Conservation (phyloP, 2,113 vertebrate species). For the Heterocephalus glaber region DNA sequence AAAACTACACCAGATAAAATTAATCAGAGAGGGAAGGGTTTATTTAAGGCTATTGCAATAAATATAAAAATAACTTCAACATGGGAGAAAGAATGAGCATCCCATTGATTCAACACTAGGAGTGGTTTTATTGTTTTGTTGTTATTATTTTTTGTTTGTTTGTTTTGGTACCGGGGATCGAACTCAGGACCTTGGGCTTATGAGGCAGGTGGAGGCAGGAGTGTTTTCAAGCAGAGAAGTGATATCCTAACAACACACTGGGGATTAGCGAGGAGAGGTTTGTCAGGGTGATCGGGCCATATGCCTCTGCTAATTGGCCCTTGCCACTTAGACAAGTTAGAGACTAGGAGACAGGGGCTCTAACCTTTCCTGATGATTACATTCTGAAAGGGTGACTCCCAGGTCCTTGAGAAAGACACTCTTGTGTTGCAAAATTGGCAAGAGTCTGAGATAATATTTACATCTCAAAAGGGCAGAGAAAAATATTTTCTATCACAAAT, state of each 20-base stretch:
- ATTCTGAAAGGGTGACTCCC: not conserved
- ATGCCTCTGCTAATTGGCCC: not conserved
- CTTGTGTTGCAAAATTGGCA: not conserved
- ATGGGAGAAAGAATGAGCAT: not conserved
- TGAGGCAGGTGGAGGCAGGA: too few relatives aligned
- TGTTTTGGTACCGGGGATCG: too few relatives aligned
- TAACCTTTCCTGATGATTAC: not conserved
- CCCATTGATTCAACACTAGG: not conserved
- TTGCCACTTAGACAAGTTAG: not conserved
- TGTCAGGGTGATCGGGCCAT: not conserved
- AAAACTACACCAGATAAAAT: not conserved
- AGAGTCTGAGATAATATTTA: not conserved
- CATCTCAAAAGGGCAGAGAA: not conserved
- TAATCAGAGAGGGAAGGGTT: not conserved
- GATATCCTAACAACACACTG: not conserved
- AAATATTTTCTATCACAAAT: not conserved
- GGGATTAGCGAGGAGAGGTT: not conserved
- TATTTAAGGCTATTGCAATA: not conserved
- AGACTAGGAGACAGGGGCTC: not conserved
- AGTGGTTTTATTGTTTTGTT: too few relatives aligned
- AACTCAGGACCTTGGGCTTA: too few relatives aligned
- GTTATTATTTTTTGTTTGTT: too few relatives aligned
- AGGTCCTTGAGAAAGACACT: not conserved
- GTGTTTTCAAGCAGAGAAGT: not conserved
- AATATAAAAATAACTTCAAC: not conserved